Base-by-base conservation (phyloP, 2,113 vertebrate genomes). In the Rhinoderma darwinii region DNA sequence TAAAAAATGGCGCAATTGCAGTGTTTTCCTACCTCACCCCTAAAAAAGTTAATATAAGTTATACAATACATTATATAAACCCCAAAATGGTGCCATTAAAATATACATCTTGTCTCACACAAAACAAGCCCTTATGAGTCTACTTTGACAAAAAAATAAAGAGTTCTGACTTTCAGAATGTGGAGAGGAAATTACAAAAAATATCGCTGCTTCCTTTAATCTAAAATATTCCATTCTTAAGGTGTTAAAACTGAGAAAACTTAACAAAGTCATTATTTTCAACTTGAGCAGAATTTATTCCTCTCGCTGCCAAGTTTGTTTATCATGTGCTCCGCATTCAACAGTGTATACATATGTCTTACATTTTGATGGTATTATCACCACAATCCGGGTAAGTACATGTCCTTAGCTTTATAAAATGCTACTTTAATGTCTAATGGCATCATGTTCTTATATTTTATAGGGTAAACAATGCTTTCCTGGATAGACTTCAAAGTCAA, bases 391-490 rank as follows among this genome's bases (percentile, higher is more conserved):
- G 44, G 17, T 32, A 77, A 59, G 9, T 74, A 22, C 15, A 25
- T 63, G 25, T 76, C 20, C 50, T 84, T 59, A 75, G 39, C 39
- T 50, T 32, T 63, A 18, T 20, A 76, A 77, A 50, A 66, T 22
- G 35, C 0, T 27, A 56, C 47, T 73, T 74, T 74, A 54, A 56
- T 79, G 39, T 44, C 39, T 80, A 72, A 84, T 37, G 35, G 30
- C 70, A 27, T 18, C 20, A 47, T 84, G n/a, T 63, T 82, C 10
- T 63, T 27, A 7, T 87, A 44, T 82, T 82, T 77, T 61, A 66
- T 47, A 89, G 85, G 72, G 86, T 75, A 74, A 89, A 89, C 73
- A 84, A 44, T 32, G 75, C 82, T 68, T 89, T 89, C 27, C 66
- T 89, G 82, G 88, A 89, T 44, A 82, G 51, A 87, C 68, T 87